phyloP scores from a whole-genome alignment of 2,113 vertebrate genomes.

The Ardeotis arabs region DNA sequence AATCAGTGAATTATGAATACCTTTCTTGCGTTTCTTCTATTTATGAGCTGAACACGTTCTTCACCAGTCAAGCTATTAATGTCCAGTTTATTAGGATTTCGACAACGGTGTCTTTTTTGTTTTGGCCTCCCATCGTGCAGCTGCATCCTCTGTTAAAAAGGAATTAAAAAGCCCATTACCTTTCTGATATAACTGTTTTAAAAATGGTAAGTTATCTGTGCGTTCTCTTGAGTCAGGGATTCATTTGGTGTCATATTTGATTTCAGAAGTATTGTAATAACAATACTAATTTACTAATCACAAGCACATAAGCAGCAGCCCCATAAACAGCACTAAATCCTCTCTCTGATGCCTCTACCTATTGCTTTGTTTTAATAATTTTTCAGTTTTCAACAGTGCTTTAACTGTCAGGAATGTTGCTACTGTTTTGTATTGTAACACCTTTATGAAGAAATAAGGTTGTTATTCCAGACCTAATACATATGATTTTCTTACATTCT shows the following conservation, averaged over 20 bases:
- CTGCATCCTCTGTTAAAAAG: conserved; percentile 77
- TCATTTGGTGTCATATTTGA: not conserved
- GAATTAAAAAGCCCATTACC: not conserved
- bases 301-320: not conserved
- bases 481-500: not conserved
- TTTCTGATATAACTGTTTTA: not conserved
- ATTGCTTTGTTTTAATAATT: not conserved
- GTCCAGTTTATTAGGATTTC: conserved; percentile 98
- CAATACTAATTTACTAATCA: not conserved
- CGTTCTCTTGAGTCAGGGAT: not conserved
- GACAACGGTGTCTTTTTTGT: conserved; percentile 96
- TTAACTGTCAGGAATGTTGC: not conserved
- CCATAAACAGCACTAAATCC: not conserved
- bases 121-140: conserved; percentile 95
- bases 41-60: conserved; percentile 97
- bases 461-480: not conserved
- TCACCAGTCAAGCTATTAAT: conserved; percentile 97
- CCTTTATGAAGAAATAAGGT: not conserved
- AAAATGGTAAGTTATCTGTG: not conserved
- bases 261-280: not conserved
- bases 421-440: not conserved
- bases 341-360: not conserved
- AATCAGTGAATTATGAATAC: conserved; percentile 53
- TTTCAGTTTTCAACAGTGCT: not conserved
- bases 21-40: conserved; percentile 98